Conservation (phyloP, 2,888 invertebrate genomes). For the Sarcophaga variegata region DNA sequence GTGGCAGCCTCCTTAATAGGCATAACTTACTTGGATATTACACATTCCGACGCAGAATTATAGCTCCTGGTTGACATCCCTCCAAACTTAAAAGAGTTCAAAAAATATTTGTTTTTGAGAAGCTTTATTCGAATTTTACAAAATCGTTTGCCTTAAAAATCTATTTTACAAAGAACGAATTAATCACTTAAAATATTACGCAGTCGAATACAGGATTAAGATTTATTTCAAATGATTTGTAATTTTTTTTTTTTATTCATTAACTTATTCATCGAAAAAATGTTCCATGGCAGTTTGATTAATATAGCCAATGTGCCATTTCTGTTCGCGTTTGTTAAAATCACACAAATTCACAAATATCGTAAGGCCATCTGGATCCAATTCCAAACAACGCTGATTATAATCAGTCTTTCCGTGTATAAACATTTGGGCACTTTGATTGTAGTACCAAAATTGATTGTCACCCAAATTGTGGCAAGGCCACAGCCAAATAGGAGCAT, state of each 20-base stretch:
- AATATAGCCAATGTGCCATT: conserved; percentile 77
- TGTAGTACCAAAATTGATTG: conserved; percentile 95
- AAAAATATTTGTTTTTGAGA: too few species aligned
- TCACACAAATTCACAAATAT: conserved; percentile 88
- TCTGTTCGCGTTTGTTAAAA: conserved; percentile 73
- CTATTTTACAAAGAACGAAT: too few species aligned
- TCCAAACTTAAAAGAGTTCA: too few species aligned
- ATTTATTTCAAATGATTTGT: too few species aligned
- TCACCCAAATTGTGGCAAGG: conserved; percentile 96
- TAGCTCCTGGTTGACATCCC: too few species aligned
- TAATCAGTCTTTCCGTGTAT: conserved; percentile 73
- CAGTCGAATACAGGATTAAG: too few species aligned
- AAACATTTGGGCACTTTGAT: conserved; percentile 83
- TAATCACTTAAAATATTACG: too few species aligned
- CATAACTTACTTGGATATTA: too few species aligned
- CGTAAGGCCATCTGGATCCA: conserved; percentile 83
- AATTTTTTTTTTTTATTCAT: neutral
- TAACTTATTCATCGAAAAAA: conserved; percentile 71
- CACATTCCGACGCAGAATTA: too few species aligned
- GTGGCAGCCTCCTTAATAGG: too few species aligned
- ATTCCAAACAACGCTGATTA: conserved; percentile 88
- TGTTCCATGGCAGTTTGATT: conserved; percentile 73
- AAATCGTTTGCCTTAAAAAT: too few species aligned
- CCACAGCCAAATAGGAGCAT: conserved; percentile 89
- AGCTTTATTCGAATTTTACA: too few species aligned